Evolutionary conservation across 2,113 vertebrate species (phyloP).

Genomic region (Triplophysa dalaica): DNA sequence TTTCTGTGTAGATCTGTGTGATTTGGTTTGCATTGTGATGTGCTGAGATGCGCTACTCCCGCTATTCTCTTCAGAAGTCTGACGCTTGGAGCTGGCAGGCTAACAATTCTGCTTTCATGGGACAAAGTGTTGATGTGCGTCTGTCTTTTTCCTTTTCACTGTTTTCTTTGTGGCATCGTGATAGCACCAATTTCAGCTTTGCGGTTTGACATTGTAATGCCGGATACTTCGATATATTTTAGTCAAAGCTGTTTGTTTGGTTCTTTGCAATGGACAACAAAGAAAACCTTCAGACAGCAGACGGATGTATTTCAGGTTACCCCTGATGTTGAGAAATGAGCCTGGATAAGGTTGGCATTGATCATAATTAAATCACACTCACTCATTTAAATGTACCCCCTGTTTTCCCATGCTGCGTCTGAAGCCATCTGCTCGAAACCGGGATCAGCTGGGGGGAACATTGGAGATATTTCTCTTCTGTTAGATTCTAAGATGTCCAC

Average conservation of each 20-base stretch:
- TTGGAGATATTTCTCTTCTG: neutral
- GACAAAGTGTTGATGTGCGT: neutral
- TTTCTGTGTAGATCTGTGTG: neutral
- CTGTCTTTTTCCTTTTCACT: neutral
- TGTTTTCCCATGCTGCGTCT: neutral
- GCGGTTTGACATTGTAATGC: neutral
- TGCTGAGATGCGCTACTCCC: neutral
- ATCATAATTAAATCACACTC: neutral
- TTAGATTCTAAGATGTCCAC: conserved; percentile 9
- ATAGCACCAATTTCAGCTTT: conserved; percentile 1
- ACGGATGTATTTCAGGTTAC: neutral
- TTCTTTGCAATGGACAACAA: neutral
- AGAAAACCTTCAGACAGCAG: neutral
- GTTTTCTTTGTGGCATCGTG: neutral
- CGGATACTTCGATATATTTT: conserved; percentile 10
- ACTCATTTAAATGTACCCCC: neutral
- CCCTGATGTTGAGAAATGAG: neutral
- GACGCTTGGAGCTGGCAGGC: neutral
- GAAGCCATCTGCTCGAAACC: neutral
- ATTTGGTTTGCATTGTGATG: conserved; percentile 4
- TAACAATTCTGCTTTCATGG: neutral
- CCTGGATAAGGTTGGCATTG: neutral
- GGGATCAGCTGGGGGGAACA: neutral
- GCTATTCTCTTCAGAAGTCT: conserved; percentile 5
- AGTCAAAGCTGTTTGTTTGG: neutral